A percentile compares a stretch with the other conserved stretches of the same genome.
These are phyloP conservation scores for Drosophila biarmipes DNA, from an alignment of 1,140 invertebrate species.

Conservation along the genomic window DNA sequence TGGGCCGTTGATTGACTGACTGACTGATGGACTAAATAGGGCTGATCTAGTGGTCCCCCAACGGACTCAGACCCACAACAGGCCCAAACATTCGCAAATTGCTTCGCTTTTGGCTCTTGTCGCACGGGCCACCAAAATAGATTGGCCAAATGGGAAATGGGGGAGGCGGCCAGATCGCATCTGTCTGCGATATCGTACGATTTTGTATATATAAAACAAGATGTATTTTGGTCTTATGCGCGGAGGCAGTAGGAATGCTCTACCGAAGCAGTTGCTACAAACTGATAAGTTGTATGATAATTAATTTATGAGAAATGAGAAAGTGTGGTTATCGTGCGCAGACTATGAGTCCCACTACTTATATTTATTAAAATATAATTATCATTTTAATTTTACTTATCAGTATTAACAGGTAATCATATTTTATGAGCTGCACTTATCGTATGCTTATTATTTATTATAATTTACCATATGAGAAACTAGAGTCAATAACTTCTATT, in stretches of 20 bases:
- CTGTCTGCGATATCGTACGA: slow-evolving; percentile 73
- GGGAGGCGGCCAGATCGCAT: slow-evolving; percentile 37
- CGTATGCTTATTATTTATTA: not conserved
- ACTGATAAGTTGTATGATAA: not conserved
- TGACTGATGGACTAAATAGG: slow-evolving; percentile 24
- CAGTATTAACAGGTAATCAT: not conserved
- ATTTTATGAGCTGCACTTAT: not conserved
- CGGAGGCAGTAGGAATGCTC: slow-evolving; percentile 43
- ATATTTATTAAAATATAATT: not conserved
- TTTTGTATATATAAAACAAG: slow-evolving; percentile 77
- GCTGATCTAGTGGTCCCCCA: slow-evolving; percentile 28
- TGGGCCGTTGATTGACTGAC: slow-evolving; percentile 52
- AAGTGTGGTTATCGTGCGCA: not conserved
- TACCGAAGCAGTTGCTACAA: slow-evolving; percentile 2
- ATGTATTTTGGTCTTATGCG: slow-evolving; percentile 25
- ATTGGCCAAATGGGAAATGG: slow-evolving; percentile 44
- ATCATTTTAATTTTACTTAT: not conserved
- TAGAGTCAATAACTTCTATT: not conserved
- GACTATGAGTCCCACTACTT: not conserved
- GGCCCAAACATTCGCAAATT: slow-evolving; percentile 76
- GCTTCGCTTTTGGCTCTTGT: slow-evolving; percentile 64
- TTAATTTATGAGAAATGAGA: not conserved
- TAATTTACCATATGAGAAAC: not conserved
- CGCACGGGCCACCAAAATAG: slow-evolving; percentile 71
- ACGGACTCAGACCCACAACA: slow-evolving; percentile 10